Base-by-base conservation (phyloP, 2,888 invertebrate species). In the Mythimna pallens region DNA sequence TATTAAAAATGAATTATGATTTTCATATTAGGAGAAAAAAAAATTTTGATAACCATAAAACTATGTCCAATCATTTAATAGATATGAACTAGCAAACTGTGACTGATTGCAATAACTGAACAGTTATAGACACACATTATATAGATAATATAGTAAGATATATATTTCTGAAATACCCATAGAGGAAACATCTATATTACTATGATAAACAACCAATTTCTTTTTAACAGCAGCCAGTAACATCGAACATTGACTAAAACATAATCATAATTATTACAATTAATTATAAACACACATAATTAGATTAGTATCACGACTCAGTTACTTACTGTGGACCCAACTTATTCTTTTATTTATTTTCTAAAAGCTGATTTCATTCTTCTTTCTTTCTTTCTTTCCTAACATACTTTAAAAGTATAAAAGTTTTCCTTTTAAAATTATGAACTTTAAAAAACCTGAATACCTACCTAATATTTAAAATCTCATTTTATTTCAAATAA, bases 171-270 rank as follows among this genome's bases (percentile, higher is more conserved):
- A 65, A 74, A 81, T 55, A 81, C 77, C 70, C 73, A 81, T 8
- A 59, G 22, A 62, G 25, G 52, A 55, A 75, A 65, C 55, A 80
- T 59, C 80, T 83, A 79, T 65, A 34, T 12, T 47, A 30, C 67
- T 73, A 12, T 73, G 54, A 17, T 55, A 17, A 70, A 78, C 58
- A 81, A 65, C 30, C 20, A 73, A 22, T 70, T 62, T 76, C 62
- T 22, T 58, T 70, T 43, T 6, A 65, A 75, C 74, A 77, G 55
- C 74, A 75, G 71, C 80, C 73, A 79, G 43, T 74, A 65, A 81
- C 81, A 84, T 76, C 20, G 67, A 83, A 83, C 80, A 85, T 66
- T 40, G 62, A 83, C 86, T 83, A 84, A 65, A 81, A 78, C 62
- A 80, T 62, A 68, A 64, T 58, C 30, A 65, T 68, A 66, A 73